These are phyloP conservation scores for Cyanistes caeruleus DNA, from an alignment of 2,113 vertebrate genomes.

Conservation along the genomic window DNA sequence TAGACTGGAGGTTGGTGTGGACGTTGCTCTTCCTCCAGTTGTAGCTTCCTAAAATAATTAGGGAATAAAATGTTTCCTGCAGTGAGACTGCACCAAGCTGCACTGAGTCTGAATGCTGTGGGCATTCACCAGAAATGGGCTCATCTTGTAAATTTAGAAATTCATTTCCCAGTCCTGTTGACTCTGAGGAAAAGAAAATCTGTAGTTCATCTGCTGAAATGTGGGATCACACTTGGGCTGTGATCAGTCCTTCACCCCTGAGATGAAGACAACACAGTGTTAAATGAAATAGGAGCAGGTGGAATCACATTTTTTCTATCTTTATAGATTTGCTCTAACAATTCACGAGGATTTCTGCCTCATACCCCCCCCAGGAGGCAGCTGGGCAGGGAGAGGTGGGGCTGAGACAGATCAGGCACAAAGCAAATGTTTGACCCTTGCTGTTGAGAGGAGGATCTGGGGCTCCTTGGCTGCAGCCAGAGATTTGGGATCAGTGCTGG, in stretches of 20 bases:
- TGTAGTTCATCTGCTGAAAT: not conserved
- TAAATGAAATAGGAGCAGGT: not conserved
- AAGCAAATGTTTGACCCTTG: not conserved
- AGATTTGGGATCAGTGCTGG: not conserved
- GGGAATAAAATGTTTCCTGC: not conserved
- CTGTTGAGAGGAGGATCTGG: not conserved
- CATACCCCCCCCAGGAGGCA: accelerated
- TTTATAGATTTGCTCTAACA: not conserved
- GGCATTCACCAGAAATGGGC: not conserved
- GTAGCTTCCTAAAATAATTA: not conserved
- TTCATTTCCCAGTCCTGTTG: not conserved
- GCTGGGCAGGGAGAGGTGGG: accelerated
- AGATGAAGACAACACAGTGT: accelerated
- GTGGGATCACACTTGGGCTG: accelerated
- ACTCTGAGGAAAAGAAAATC: no score
- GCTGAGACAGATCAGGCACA: not conserved
- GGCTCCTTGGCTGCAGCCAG: not conserved
- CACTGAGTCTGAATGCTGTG: not conserved
- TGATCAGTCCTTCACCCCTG: accelerated
- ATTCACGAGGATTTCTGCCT: not conserved
- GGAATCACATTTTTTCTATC: not conserved
- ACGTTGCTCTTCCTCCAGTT: not conserved
- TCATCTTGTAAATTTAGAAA: not conserved
- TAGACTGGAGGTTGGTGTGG: not conserved
- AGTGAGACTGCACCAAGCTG: not conserved